Evolutionary conservation across 2,113 vertebrate species (phyloP), one percentile per base, ranked within the genome.

Genomic region (Oreocharis arfaki): DNA sequence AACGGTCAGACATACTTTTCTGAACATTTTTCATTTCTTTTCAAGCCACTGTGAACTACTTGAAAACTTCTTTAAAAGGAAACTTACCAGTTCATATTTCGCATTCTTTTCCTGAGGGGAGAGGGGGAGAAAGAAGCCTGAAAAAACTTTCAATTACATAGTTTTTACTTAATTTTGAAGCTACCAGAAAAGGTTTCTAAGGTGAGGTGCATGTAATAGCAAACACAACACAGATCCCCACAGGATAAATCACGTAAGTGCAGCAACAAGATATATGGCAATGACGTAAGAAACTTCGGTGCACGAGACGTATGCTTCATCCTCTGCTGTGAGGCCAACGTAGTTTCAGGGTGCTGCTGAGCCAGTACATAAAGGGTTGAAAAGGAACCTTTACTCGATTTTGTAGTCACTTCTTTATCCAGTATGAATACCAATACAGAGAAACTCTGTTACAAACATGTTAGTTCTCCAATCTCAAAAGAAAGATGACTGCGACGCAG

Each of bases 251-350:
- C 26, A 84, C 8, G 4, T 28, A 84, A 89, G 24, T 12, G 14
- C 49, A 78, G 28, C 39, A 50, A 73, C 41, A 61, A 75, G 35
- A 56, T 13, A 56, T 13, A 65, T 1, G 18, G 56, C 56, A 84
- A 53, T 16, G 28, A 55, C 49, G 27, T 44, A n/a, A 67, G 35
- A 73, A 81, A 42, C 47, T 82, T 69, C 49, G 35, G 37, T 37
- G n/a, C 44, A 63, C 0, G 0, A 86, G 24, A 74, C 8, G 4
- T 8, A 4, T 24, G 37, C 15, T 80, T 67, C 47, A 55, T 56
- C 35, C 35, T 86, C 75, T 55, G 73, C 42, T 89, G 76, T 32
- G 37, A 84, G 56, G 30, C 27, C 76, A 81, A 24, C 5, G 30
- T 27, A 35, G 33, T 65, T 50, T 89, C 63, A 86, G 59, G 50